Conservation (phyloP, 92 coral and sea anemone genomes). For the Phenganax subtilis region DNA sequence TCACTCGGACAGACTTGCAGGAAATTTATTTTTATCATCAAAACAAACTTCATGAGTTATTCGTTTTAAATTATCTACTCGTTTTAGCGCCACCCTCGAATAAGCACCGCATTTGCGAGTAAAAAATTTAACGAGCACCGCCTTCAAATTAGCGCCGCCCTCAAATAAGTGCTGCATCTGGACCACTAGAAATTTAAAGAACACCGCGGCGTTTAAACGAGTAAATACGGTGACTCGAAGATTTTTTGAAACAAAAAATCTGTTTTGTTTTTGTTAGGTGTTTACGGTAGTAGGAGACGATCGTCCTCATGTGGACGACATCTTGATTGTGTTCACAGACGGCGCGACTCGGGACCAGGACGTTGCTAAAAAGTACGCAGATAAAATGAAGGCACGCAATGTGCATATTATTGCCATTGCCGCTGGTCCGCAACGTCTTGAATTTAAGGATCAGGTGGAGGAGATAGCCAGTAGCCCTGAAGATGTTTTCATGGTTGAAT, state of each 20-base stretch:
- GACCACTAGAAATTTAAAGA: too few species aligned
- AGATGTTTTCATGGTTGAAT: conserved; percentile 34
- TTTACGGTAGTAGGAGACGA: conserved; percentile 31
- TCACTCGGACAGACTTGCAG: too few species aligned
- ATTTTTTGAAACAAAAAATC: background rate
- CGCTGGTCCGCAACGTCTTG: conserved; percentile 19
- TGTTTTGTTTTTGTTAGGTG: conserved; percentile 5
- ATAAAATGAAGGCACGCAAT: background rate
- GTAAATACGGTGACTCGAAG: too few species aligned
- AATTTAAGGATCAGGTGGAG: conserved; percentile 17
- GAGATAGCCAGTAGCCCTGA: conserved; percentile 26
- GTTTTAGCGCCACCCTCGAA: too few species aligned
- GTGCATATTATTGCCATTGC: conserved; percentile 39
- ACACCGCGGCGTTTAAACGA: too few species aligned
- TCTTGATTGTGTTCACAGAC: conserved; percentile 32
- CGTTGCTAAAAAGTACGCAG: conserved; percentile 6
- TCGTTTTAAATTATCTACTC: too few species aligned
- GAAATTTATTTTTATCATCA: too few species aligned
- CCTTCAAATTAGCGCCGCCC: too few species aligned
- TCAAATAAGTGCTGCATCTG: too few species aligned
- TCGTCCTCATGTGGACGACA: conserved; percentile 30
- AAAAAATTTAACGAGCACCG: too few species aligned
- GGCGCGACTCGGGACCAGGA: conserved; percentile 33
- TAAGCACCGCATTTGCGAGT: too few species aligned
- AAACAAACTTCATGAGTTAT: too few species aligned